These are phyloP conservation scores for Cistogaster globosa DNA, from an alignment of 2,888 invertebrate genomes.

Conservation along the genomic window DNA sequence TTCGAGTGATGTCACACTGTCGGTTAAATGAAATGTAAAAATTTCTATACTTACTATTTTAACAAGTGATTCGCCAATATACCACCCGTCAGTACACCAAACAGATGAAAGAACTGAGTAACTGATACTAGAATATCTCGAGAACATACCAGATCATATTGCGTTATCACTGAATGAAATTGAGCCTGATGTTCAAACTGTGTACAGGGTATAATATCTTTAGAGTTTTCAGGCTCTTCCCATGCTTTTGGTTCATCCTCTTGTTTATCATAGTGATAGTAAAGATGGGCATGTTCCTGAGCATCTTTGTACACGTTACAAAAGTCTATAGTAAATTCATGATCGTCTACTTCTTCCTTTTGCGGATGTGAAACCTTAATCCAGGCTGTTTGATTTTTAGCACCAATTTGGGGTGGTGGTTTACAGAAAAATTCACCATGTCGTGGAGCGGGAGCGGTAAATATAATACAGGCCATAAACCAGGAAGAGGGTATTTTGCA, in stretches of 20 bases:
- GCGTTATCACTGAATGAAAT: constrained; percentile 82
- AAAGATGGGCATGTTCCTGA: constrained; percentile 81
- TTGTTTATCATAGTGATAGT: constrained; percentile 79
- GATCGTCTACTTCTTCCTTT: constrained; percentile 81
- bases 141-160: constrained; percentile 84
- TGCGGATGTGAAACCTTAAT: constrained; percentile 83
- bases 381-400: constrained; percentile 81
- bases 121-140: constrained; percentile 83
- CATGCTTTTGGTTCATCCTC: constrained; percentile 79
- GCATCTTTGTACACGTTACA: constrained; percentile 83
- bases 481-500: constrained; percentile 84
- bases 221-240: constrained; percentile 79
- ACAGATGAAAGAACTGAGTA: constrained; percentile 84
- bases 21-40: too few relatives aligned
- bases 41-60: constrained; percentile 79
- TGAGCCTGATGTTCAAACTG: constrained; percentile 81
- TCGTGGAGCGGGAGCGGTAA: constrained; percentile 83
- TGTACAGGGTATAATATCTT: constrained; percentile 81
- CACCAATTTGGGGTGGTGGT: constrained; percentile 79
- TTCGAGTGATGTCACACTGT: too few relatives aligned
- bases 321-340: constrained; percentile 82
- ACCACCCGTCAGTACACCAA: constrained; percentile 84
- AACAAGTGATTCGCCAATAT: constrained; percentile 82
- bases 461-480: constrained; percentile 84
- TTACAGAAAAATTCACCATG: constrained; percentile 83